phyloP scores from a whole-genome alignment of 1,140 invertebrate genomes.

The Cecropterus lyciades region DNA sequence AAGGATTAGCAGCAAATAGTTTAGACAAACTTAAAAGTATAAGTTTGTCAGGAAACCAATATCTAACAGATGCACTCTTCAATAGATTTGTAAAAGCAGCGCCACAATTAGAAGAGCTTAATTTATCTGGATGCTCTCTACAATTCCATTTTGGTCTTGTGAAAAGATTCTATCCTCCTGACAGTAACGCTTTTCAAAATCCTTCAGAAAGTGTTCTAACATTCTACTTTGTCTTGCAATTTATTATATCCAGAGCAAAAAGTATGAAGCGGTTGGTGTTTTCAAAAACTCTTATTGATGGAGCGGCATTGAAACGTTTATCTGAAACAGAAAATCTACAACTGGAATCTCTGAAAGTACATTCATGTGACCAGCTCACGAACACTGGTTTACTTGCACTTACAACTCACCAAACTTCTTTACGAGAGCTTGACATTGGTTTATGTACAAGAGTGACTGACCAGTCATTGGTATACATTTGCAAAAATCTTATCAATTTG shows the following conservation, averaged over 20 bases:
- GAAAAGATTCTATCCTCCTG: conserved; percentile 87
- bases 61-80: conserved; percentile 89
- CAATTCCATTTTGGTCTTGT: conserved; percentile 88
- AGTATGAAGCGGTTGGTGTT: conserved; percentile 86
- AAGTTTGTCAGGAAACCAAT: conserved; percentile 87
- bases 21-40: conserved; percentile 85
- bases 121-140: conserved; percentile 87
- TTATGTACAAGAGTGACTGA: conserved; percentile 87
- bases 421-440: conserved; percentile 87
- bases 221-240: conserved; percentile 87
- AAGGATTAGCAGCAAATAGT: conserved; percentile 77
- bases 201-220: conserved; percentile 89
- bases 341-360: conserved; percentile 85
- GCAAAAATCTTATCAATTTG: conserved; percentile 84
- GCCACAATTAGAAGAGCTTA: conserved; percentile 85
- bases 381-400: conserved; percentile 85
- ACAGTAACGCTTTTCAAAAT: conserved; percentile 70
- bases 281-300: conserved; percentile 87
- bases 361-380: conserved; percentile 88
- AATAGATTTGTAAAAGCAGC: conserved; percentile 87
- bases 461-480: conserved; percentile 85
- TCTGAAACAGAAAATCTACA: conserved; percentile 82
- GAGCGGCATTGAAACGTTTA: conserved; percentile 85
- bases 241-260: conserved; percentile 83
- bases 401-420: conserved; percentile 83